Evolutionary conservation across 92 coral and sea anemone genomes (phyloP), one percentile per base, ranked within the genome.

Genomic region (Plumapathes pennacea): DNA sequence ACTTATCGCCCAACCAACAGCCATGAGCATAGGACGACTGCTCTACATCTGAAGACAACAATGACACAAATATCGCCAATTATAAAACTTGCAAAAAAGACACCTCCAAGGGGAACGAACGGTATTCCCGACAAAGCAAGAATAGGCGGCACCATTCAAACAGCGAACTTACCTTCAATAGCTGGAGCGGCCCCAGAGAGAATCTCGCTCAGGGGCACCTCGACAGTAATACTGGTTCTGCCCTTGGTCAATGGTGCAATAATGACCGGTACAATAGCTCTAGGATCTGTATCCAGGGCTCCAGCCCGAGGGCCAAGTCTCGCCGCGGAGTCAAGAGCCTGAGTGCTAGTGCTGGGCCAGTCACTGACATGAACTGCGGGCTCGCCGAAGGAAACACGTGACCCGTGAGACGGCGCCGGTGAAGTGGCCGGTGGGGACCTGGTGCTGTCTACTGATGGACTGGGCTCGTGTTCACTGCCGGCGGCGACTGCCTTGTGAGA

Each of bases 1-100:
- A 46, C 46, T 64, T 65, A 54, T 91, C 84, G 23, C 97, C 97
- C 39, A 91, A 58, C 97, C 97, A 91, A 37, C 90, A 74, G 32
- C 97, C 97, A 1, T 77, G 85, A 10, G 62, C 72, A 29, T 76
- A 45, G 3, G 75, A 48, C 5, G 79, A 42, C 23, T 60, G 64
- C 6, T 72, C 92, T 31, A 68, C 26, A 30, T 81, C 85, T 62
- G n/a, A 19, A 15, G 38, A 12, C 20, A 50, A 53, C n/a, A n/a
- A n/a, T n/a, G 51, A 45, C 30, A 37, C 3, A 14, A 15, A 41
- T 41, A 24, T 15, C 31, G 13, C 5, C 3, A 15, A 25, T 61
- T 2, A 17, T 55, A 43, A 20, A 45, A 45, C 7, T 45, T 45
- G 20, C 17, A 32, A 14, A 6, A 8, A 13, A 14, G n/a, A 12